A percentile compares a stretch with the other conserved stretches of the same genome.
Evolutionary conservation across 2,113 vertebrate genomes (phyloP).

Genomic region (Ptilonorhynchus violaceus): DNA sequence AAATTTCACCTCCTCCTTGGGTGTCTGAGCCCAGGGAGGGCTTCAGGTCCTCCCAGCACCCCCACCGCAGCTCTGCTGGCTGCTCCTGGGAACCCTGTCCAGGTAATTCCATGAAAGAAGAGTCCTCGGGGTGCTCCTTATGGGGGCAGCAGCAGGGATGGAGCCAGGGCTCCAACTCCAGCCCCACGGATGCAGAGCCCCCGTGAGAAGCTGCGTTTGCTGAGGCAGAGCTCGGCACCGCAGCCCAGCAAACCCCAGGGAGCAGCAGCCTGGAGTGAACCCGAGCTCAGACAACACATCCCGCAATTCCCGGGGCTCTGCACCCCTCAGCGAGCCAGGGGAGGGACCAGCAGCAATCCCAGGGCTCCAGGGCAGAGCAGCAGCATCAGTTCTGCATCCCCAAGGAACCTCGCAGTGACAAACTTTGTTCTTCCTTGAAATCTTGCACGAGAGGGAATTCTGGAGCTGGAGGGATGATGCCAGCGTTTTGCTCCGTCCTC

Average conservation of each 20-base stretch:
- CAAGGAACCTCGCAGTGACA: fast-evolving
- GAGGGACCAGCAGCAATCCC: not conserved
- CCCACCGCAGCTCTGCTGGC: fast-evolving
- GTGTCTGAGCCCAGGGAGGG: not conserved
- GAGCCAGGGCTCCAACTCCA: not conserved
- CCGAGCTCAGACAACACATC: not conserved
- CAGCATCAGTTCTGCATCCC: fast-evolving
- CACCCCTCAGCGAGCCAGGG: fast-evolving
- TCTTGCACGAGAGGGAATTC: fast-evolving
- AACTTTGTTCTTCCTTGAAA: not conserved
- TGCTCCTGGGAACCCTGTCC: not conserved
- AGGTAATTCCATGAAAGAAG: not conserved
- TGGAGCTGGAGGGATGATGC: not conserved
- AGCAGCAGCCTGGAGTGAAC: not conserved
- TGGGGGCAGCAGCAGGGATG: not conserved
- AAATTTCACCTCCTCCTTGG: not conserved
- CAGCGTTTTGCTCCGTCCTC: not conserved
- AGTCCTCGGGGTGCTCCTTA: not conserved
- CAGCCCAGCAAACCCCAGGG: not conserved
- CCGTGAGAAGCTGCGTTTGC: not conserved
- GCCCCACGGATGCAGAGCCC: not conserved
- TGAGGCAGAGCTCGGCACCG: not conserved
- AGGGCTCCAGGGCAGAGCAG: not conserved
- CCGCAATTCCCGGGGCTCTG: not conserved
- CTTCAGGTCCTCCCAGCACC: not conserved